Evolutionary conservation across 1,140 invertebrate species (phyloP).

Genomic region (Tyrophagus putrescentiae): DNA sequence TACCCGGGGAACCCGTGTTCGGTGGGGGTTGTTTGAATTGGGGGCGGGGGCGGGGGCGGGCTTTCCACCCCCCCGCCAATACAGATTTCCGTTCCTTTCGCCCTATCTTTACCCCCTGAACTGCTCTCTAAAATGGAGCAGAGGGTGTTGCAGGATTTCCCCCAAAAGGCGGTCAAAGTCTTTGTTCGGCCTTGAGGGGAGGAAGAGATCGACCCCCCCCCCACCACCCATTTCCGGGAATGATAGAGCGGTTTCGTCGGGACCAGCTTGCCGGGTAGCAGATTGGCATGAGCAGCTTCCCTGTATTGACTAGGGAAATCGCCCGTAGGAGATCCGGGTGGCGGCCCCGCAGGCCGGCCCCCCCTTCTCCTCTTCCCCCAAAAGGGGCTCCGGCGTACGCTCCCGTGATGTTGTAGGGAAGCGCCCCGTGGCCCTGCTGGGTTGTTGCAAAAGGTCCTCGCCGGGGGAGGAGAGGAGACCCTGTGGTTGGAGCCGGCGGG

Average conservation of each 20-base stretch:
- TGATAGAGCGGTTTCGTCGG: conserved; percentile 76
- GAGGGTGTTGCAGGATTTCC: background rate
- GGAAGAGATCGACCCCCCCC: background rate
- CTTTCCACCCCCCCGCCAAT: too few relatives aligned
- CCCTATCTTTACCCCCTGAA: conserved; percentile 27
- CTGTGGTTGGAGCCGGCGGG: conserved; percentile 91
- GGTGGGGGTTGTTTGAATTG: conserved; percentile 40
- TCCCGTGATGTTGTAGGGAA: too few relatives aligned
- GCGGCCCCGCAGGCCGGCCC: too few relatives aligned
- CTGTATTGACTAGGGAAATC: conserved; percentile 59
- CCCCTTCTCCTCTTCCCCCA: too few relatives aligned
- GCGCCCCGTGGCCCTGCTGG: conserved; percentile 86
- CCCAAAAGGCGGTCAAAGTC: background rate
- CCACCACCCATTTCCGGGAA: conserved; percentile 28
- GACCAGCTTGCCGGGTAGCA: too few relatives aligned
- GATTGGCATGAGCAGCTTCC: conserved; percentile 38
- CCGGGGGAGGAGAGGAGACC: conserved; percentile 74
- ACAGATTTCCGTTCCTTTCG: background rate
- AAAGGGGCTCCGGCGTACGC: conserved; percentile 36
- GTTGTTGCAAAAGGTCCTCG: conserved; percentile 79
- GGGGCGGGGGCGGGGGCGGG: too few relatives aligned
- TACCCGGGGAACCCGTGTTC: conserved; percentile 64
- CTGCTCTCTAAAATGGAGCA: conserved; percentile 29
- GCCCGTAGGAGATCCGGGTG: conserved; percentile 47
- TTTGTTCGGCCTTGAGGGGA: too few relatives aligned